Base-by-base conservation (phyloP, 2,888 invertebrate species). In the Nipponacmea schrenckii region DNA sequence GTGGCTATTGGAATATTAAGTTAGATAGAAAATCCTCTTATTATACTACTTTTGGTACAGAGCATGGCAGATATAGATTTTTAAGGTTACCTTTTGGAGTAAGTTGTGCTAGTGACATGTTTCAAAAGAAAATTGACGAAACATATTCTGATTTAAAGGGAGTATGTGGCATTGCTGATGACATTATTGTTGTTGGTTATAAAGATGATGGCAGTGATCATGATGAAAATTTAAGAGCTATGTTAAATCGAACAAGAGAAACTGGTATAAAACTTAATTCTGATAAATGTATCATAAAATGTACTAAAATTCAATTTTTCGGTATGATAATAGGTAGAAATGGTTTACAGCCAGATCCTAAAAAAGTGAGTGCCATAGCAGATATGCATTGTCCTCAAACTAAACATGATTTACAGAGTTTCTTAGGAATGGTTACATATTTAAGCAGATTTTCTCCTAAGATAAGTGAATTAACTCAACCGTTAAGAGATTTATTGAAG, bases 401-500 rank as follows among this genome's bases (percentile, higher is more conserved):
- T 44, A 74, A 71, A 50, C 66, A 70, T 17, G 75, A 75, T 26
- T 26, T 77, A 24, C 74, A 78, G 27, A 48, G 64, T n/a, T 74
- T 75, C 63, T 46, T 78, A 0, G 76, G 76, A 3, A 50, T 71
- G 31, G 15, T 76, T 44, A 74, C 64, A 12, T 77, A 76, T 45
- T 67, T 75, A 17, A 65, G 68, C 0, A 73, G 48, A 69, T 77
- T 15, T n/a, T n/a, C n/a, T n/a, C n/a, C n/a, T n/a, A n/a, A n/a
- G n/a, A n/a, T n/a, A n/a, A 66, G 65, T 45, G 46, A 65, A 2
- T 27, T 63, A n/a, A 50, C 73, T 2, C 31, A 66, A 27, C 56
- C 62, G 26, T 64, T 76, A 5, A 7, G 71, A 56, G 74, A 73
- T 24, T 66, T 79, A 0, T 45, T 74, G 14, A 77, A 75, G 64